Conservation (phyloP, 2,113 vertebrate genomes). For the Recurvirostra avosetta region DNA sequence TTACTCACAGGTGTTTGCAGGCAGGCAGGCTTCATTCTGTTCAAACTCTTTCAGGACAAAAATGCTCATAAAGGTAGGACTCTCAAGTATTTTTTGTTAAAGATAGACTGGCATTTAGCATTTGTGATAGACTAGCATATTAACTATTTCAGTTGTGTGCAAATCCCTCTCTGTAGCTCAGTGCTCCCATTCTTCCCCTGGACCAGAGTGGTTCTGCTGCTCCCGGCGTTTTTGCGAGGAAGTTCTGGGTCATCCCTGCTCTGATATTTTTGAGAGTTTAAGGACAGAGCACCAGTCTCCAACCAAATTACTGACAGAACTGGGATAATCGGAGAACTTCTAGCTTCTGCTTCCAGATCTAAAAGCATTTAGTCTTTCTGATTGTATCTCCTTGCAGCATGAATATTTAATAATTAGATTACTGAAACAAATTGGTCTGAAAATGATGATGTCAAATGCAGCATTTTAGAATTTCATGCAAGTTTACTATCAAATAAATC, state of each 20-base stretch:
- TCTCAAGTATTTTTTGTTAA: not conserved
- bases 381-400: not conserved
- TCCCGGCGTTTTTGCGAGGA: accelerated
- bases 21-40: not conserved
- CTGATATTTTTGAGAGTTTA: not conserved
- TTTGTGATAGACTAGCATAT: not conserved
- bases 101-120: not conserved
- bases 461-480: not conserved
- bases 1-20: not conserved
- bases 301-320: not conserved
- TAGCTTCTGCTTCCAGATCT: not conserved
- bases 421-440: not conserved
- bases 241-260: not conserved
- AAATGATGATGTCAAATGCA: not conserved
- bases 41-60: not conserved
- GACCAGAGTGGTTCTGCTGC: not conserved
- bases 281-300: not conserved
- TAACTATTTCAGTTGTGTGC: not conserved
- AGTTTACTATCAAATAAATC: not conserved
- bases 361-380: not conserved
- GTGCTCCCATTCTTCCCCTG: not conserved
- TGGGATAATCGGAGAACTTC: not conserved
- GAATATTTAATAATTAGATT: not conserved
- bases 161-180: not conserved
- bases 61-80: not conserved